Evolutionary conservation across 1,140 invertebrate genomes (phyloP), one percentile per base, ranked within the genome.

Genomic region (Lepidostoma basale): DNA sequence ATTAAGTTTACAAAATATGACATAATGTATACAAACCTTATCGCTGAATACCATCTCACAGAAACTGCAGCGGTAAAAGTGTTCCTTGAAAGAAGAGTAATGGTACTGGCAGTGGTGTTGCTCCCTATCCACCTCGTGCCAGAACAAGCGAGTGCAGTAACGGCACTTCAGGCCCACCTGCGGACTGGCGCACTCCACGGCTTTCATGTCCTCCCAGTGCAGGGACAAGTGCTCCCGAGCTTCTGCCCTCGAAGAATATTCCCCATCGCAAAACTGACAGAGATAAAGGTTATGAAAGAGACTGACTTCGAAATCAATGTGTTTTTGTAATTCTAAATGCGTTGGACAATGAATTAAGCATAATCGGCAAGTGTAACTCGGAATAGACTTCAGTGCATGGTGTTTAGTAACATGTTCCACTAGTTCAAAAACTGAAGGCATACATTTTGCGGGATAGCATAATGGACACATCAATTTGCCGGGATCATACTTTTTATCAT

Each of bases 241-340:
- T 1, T 52, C 44, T 60, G 77, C 77, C 60, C 81, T 73, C 33
- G 78, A 76, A 59, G 77, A 74, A 76, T 81, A 83, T 63, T 82
- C 81, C 65, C 77, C 78, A 30, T 83, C 80, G 76, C 81, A 83
- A 73, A 82, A 81, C 70, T 83, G 81, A 75, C 81, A 83, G 5
- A 83, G 67, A 78, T 79, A 83, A 3, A 83, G 64, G 56, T 83
- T 78, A 22, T 80, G 77, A 74, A 82, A 83, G 3, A 81, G 75
- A 0, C 70, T 72, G 39, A 79, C 64, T 62, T 83, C 80, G 20
- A 77, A 71, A 6, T 49, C 28, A 28, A 72, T 70, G 74, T 83
- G 81, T 58, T 28, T 75, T 16, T 76, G 74, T 10, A 81, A 67
- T 40, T 81, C 81, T 60, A 39, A 64, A 23, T 75, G 65, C 25